Base-by-base conservation (phyloP, 2,888 invertebrate species). In the Parasteatoda lunata region DNA sequence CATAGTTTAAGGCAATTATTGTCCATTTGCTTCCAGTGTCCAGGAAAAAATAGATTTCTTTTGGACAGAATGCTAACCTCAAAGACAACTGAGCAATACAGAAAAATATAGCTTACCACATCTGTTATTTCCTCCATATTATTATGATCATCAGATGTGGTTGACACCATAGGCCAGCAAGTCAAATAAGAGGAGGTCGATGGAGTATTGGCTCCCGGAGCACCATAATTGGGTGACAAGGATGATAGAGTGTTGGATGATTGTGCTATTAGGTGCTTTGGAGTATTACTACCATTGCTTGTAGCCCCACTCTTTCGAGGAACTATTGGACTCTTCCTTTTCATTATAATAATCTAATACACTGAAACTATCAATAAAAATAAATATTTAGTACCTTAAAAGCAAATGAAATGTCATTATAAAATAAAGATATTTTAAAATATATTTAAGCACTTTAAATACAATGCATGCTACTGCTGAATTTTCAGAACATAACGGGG, bases 271-370 rank as follows among this genome's bases (percentile, higher is more conserved):
- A 77, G 15, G 54, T 88, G 88, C 47, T 84, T 88, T 30, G 88
- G 88, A 45, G 88, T 88, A 47, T 73, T 81, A 30, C 64, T 80
- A 51, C 84, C 88, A 77, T 79, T 77, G 79, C 77, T 84, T 13
- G 71, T 47, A 4, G 75, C 45, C 15, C 76, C 88, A 77, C 83
- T 77, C 65, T 84, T 84, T 8, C 88, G 80, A 65, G 77, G 80
- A 51, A 88, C 59, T 11, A 84, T 66, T 51, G 88, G 88, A 66
- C 88, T 88, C 51, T 88, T 88, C 11, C 88, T 84, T 45, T 81
- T 80, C 88, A 88, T 88, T 75, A 66, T 81, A 30, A 30, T 30
- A 30, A 30, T 30, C 30, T 13, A 59, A 9, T 54, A 78, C 45
- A n/a, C 59, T 30, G 30, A 59, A 13, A 59, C 59, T 59, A 5